Percentiles rank a stretch among this genome's conserved stretches.
phyloP scores from a whole-genome alignment of 2,113 vertebrate genomes.

The Muntiacus muntjak region DNA sequence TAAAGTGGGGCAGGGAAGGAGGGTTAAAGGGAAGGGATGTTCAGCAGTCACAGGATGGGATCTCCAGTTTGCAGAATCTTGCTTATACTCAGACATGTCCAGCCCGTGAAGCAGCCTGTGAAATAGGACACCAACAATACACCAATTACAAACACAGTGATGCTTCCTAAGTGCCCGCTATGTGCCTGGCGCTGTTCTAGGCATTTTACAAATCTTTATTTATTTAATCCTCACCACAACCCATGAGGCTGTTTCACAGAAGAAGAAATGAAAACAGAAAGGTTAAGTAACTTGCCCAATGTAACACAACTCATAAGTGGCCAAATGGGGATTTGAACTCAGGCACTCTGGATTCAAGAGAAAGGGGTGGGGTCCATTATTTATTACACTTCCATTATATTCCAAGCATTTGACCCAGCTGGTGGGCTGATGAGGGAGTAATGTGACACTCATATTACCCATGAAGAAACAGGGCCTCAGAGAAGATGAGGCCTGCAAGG shows the following conservation, averaged over 20 bases:
- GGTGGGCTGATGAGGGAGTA: not conserved
- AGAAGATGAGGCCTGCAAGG: not conserved
- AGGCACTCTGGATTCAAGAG: not conserved
- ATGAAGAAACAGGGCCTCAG: not conserved
- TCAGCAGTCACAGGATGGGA: not conserved
- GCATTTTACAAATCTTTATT: constrained; percentile 23
- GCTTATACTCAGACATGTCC: not conserved
- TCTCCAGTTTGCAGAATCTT: not conserved
- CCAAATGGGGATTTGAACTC: not conserved
- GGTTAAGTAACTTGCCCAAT: not conserved
- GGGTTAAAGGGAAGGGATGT: not conserved
- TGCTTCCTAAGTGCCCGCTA: not conserved
- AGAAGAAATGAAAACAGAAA: not conserved
- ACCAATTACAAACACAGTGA: no score
- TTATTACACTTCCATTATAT: not conserved
- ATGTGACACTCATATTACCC: not conserved
- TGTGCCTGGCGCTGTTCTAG: not conserved
- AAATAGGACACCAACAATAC: not conserved
- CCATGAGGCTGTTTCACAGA: not conserved
- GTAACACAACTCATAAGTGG: not conserved
- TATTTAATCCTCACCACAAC: constrained; percentile 12
- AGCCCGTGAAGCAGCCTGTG: not conserved
- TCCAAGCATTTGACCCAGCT: not conserved
- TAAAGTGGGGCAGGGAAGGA: not conserved
- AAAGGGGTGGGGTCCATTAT: not conserved